Evolutionary conservation across 2,888 invertebrate species (phyloP).

Genomic region (Eremobia ochroleuca): DNA sequence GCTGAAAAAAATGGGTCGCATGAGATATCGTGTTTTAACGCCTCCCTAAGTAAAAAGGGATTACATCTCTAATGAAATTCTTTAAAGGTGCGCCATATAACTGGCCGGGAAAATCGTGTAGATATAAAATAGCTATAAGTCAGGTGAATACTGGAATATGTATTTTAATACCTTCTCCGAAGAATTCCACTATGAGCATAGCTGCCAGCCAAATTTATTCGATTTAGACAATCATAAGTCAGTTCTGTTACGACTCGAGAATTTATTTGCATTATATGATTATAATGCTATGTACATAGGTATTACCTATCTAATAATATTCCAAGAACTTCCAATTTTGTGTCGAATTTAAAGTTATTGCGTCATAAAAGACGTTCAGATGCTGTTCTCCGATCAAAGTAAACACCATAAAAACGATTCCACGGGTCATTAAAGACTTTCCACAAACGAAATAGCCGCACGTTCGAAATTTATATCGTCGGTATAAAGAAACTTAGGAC

Average conservation of each 20-base stretch:
- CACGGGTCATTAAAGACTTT: constrained; percentile 84
- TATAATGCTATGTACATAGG: constrained; percentile 17
- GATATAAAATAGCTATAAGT: neutral
- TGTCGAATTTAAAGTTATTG: constrained; percentile 82
- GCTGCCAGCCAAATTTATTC: constrained; percentile 1
- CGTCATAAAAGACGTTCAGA: constrained; percentile 84
- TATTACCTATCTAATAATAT: constrained; percentile 51
- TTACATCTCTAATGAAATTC: constrained; percentile 59
- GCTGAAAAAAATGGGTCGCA: constrained; percentile 43
- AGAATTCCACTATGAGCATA: neutral
- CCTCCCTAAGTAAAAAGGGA: constrained; percentile 43
- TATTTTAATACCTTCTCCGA: neutral
- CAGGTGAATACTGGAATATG: neutral
- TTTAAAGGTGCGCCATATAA: constrained; percentile 20
- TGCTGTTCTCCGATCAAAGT: constrained; percentile 85
- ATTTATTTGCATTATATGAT: neutral
- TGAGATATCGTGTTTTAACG: constrained; percentile 41
- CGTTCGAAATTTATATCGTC: constrained; percentile 78
- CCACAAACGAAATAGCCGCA: constrained; percentile 81
- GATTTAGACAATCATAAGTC: constrained; percentile 8
- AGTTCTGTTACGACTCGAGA: constrained; percentile 12
- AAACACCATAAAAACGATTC: constrained; percentile 88
- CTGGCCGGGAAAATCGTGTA: neutral
- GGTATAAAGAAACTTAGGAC: constrained; percentile 66
- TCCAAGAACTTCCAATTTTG: constrained; percentile 76